These are phyloP conservation scores for Drosophila kohkoa DNA, from an alignment of 1,140 invertebrate species.

Conservation along the genomic window DNA sequence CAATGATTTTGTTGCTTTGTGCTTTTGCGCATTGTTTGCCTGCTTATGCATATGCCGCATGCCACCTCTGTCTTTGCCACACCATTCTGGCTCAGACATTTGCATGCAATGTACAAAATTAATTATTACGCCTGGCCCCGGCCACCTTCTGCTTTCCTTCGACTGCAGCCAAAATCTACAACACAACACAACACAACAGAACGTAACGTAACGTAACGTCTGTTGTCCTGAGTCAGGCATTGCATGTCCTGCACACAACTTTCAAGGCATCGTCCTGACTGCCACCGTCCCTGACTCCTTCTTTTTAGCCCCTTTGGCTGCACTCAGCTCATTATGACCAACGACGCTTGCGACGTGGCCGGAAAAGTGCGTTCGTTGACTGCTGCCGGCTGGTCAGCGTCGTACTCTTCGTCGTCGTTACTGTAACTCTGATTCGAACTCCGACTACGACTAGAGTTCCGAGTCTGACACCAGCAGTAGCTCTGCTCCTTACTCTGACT, in stretches of 20 bases:
- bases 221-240: conserved; percentile 58
- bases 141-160: neutral
- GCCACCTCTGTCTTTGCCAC: neutral
- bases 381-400: conserved; percentile 67
- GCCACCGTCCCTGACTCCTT: neutral
- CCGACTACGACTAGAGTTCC: neutral
- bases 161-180: conserved; percentile 74
- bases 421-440: conserved; percentile 9
- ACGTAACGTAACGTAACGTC: conserved; percentile 47
- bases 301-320: neutral
- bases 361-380: conserved; percentile 83
- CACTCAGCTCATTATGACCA: conserved; percentile 70
- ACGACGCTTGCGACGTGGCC: conserved; percentile 58
- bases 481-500: neutral
- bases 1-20: conserved; percentile 56
- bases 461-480: conserved; percentile 15
- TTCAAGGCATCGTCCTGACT: conserved; percentile 62
- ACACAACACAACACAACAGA: conserved; percentile 11
- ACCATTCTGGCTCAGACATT: conserved; percentile 63
- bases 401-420: conserved; percentile 21
- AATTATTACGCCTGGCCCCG: conserved; percentile 70
- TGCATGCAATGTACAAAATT: conserved; percentile 82
- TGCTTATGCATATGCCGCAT: conserved; percentile 74
- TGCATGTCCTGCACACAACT: conserved; percentile 80
- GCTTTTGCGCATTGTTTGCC: conserved; percentile 57